Conservation (phyloP, 2,797 vertebrate genomes). For the Rhinoraja longicauda region DNA sequence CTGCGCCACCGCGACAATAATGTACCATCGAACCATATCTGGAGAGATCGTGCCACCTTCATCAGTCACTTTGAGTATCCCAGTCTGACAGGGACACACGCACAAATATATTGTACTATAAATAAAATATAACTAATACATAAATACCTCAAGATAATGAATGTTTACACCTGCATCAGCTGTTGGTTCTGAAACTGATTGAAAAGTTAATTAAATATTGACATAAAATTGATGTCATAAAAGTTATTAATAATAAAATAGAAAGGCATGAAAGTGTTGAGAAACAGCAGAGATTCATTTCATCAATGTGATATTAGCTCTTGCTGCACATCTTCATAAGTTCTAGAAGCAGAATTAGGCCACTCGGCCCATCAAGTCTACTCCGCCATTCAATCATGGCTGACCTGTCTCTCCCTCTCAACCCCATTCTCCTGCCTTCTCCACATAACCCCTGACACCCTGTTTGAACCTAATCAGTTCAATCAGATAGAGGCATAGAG, state of each 20-base stretch:
- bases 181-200: neutral
- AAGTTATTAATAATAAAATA: neutral
- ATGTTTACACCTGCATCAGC: neutral
- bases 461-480: no score
- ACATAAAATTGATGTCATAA: constrained; percentile 20
- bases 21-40: no score
- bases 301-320: neutral
- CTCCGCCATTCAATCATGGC: no score
- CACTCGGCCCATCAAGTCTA: no score
- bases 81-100: neutral
- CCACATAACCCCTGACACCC: no score
- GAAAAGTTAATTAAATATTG: constrained; percentile 28
- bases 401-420: no score
- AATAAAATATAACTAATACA: neutral
- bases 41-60: neutral
- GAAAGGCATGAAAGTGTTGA: neutral
- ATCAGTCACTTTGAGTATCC: neutral
- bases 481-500: no score
- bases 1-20: no score
- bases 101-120: neutral
- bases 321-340: neutral
- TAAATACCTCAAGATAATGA: neutral
- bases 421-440: no score
- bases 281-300: neutral
- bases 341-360: no score